These are phyloP conservation scores for Eretmocerus hayati DNA, from an alignment of 2,888 invertebrate genomes.

Conservation along the genomic window DNA sequence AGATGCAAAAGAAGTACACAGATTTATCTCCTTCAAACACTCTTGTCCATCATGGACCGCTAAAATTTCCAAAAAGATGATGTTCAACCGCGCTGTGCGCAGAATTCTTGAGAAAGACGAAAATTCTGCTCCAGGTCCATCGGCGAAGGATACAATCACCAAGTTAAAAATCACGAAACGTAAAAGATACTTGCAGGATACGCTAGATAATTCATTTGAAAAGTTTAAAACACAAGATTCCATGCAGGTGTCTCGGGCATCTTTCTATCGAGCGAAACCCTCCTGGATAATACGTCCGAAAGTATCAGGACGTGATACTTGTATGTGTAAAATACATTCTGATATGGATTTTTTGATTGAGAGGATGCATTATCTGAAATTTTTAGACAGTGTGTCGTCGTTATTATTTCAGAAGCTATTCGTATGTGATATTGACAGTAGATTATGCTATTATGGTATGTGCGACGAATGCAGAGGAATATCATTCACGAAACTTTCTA, in stretches of 20 bases:
- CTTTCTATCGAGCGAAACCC: slow-evolving; percentile 10
- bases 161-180: background rate
- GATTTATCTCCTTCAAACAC: no score
- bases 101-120: slow-evolving; percentile 17
- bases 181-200: slow-evolving; percentile 9
- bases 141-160: slow-evolving; percentile 8
- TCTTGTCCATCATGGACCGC: slow-evolving; percentile 1
- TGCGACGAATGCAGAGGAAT: slow-evolving; percentile 8
- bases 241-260: background rate
- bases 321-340: slow-evolving; percentile 14
- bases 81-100: slow-evolving; percentile 9
- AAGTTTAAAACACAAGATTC: slow-evolving; percentile 10
- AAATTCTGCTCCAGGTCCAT: slow-evolving; percentile 18
- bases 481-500: no score
- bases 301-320: slow-evolving; percentile 11
- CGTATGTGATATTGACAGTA: slow-evolving; percentile 2
- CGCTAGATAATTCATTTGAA: slow-evolving; percentile 11
- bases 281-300: slow-evolving; percentile 13
- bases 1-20: slow-evolving; percentile 9
- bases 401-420: background rate
- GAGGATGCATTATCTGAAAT: slow-evolving; percentile 7
- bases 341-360: slow-evolving; percentile 10
- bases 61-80: slow-evolving; percentile 2
- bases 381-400: background rate
- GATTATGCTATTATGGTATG: slow-evolving; percentile 6